Base-by-base conservation (phyloP, 2,888 invertebrate species). In the Cybosia mesomella region DNA sequence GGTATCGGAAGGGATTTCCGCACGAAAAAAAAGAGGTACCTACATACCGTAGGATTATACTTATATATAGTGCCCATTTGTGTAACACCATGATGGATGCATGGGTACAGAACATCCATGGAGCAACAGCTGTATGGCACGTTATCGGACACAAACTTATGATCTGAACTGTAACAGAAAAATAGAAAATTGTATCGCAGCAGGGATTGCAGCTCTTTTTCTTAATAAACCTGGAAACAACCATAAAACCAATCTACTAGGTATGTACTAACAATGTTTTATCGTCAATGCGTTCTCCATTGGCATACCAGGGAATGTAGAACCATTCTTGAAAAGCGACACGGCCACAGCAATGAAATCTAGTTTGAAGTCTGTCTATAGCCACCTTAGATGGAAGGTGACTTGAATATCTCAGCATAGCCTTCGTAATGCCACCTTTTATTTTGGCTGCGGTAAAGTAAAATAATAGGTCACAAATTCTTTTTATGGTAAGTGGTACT, bases 111-210 rank as follows among this genome's bases (percentile, higher is more conserved):
- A 0, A 93, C 91, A 53, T 93, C 91, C 80, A 95, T 94, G 0
- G 95, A 95, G 77, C 96, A 96, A 79, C 96, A 96, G 80, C 96
- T 96, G 84, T 96, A 96, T 0, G 96, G 96, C 0, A 96, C 95
- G 72, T 96, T 95, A 72, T 96, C 96, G 0, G 91, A 91, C 24
- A 91, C 91, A 79, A 89, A 96, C 87, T 89, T 93, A 80, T 81
- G 89, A 63, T 82, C 83, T 2, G 84, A 80, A 59, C 91, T 89
- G 81, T 70, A 55, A 63, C 18, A 11, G 7, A 18, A 36, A 18
- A 59, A 39, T 18, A 39, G 43, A 22, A 59, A n/a, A 22, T 13
- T 24, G 15, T 22, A 55, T 24, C 11, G 22, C 24, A 18, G 5
- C 18, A 13, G 4, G 1, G 18, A 49, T 8, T 34, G 10, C 10